Base-by-base conservation (phyloP, 1,140 invertebrate genomes). In the Frieseomelitta varia region DNA sequence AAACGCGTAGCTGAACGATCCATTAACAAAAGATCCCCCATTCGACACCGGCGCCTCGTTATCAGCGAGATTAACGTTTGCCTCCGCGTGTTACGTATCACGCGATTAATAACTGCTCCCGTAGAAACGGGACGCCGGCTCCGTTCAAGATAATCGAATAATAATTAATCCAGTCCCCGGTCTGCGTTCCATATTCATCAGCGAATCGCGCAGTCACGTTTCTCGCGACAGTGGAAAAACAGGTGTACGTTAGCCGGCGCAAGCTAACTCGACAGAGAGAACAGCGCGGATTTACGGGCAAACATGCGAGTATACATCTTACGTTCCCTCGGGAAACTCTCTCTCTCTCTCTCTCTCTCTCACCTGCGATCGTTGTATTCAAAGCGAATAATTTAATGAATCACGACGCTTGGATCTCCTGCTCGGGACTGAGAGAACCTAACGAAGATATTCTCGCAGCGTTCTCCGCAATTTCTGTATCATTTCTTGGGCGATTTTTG, bases 101-200 rank as follows among this genome's bases (percentile, higher is more conserved):
- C 14, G 34, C 39, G 21, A 83, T 83, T 83, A 83, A 83, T 83
- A 83, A 83, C 69, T 69, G 74, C 21, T 65, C 19, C 56, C 39
- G 65, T 58, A 34, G 6, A 47, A 56, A 82, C 81, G 34, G 34
- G 81, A 58, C 63, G 69, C 53, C 1, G 63, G 53, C 30, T 83
- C 34, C 68, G 47, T 53, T 79, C 67, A 72, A 84, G 76, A 79
- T 84, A 84, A 84, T 84, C 82, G 76, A 84, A 84, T 84, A 69
- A 79, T 79, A 84, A 84, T 84, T 84, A 84, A 84, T 72, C 68
- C 24, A 47, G 11, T 79, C 68, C 30, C 82, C 27, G 17, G n/a
- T 47, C 39, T 58, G 47, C 53, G 21, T 84, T 84, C 68, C 82
- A 79, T 84, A 84, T 84, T 84, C 82, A 84, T 84, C 76, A 84